Evolutionary conservation across 2,888 invertebrate species (phyloP), one percentile per base, ranked within the genome.

Genomic region (Lepidochitona cinerea): DNA sequence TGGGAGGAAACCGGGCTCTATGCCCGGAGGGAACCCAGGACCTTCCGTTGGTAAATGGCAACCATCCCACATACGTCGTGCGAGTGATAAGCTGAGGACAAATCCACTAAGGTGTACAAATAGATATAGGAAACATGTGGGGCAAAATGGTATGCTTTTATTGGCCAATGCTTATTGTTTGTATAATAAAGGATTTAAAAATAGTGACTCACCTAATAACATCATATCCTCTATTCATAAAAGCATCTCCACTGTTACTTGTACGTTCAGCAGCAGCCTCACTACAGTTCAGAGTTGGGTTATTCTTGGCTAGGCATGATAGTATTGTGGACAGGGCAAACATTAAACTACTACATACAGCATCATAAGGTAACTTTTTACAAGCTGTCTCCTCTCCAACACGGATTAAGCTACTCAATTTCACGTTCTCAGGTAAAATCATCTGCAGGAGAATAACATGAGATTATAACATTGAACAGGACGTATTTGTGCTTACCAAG

Each of bases 171-270:
- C n/a, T n/a, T n/a, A n/a, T n/a, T n/a, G n/a, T n/a, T n/a, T n/a
- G n/a, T n/a, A n/a, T n/a, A n/a, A n/a, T n/a, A n/a, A n/a, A n/a
- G n/a, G n/a, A n/a, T n/a, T n/a, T n/a, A n/a, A n/a, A n/a, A 9
- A 41, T 12, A 12, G 41, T 41, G 7, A 68, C 79, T 53, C 73
- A 90, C 90, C 90, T 90, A 71, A 90, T 87, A n/a, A 91, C 82
- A 77, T 91, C 91, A 77, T 89, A 88, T 52, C 85, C 87, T 36
- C 89, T 78, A 71, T 78, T 86, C 9, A 85, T 84, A 74, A 88
- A 86, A 14, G 87, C 84, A 80, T 87, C 88, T 0, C 84, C 81
- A 14, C 85, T 85, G 72, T 81, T 83, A 71, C 84, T 85, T 85
- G 86, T 88, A 29, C 87, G 76, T 70, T 88, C 89, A 18, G 84